Evolutionary conservation across 2,888 invertebrate species (phyloP).

Genomic region (Callimorpha dominula): DNA sequence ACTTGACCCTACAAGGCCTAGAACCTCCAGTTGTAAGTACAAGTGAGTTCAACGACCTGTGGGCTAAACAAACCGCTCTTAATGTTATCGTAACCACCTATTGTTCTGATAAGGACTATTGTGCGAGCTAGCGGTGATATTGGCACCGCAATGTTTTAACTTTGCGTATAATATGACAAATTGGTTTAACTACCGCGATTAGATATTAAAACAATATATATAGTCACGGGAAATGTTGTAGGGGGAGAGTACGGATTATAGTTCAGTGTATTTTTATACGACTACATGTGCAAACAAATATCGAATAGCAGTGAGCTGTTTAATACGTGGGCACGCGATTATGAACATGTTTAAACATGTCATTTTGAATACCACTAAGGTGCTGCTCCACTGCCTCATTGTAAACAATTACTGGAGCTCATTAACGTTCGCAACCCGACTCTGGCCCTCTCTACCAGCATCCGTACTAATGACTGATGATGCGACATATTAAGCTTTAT

Average conservation of each 20-base stretch:
- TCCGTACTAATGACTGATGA: too few relatives aligned
- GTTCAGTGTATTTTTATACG: neutral
- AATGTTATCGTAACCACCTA: conserved; percentile 49
- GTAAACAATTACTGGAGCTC: neutral
- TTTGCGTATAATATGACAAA: conserved; percentile 5
- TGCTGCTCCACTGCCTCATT: too few relatives aligned
- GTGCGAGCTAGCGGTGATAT: conserved; percentile 11
- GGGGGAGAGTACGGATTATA: too few relatives aligned
- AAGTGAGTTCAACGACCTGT: conserved; percentile 38
- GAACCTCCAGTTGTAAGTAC: conserved; percentile 8
- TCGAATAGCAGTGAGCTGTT: too few relatives aligned
- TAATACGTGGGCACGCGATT: too few relatives aligned
- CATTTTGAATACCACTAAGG: too few relatives aligned
- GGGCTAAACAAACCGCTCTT: conserved; percentile 35
- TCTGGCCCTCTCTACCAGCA: too few relatives aligned
- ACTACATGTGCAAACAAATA: neutral
- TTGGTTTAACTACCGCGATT: conserved; percentile 1
- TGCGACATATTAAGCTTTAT: too few relatives aligned
- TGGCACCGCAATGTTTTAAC: conserved; percentile 3
- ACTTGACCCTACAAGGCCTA: conserved; percentile 14
- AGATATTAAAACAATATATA: neutral
- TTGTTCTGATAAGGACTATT: conserved; percentile 50
- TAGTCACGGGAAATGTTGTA: too few relatives aligned
- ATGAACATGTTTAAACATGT: too few relatives aligned
- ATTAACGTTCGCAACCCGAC: neutral